Percentiles rank a stretch among this genome's conserved stretches.
Conservation (phyloP, 2,888 invertebrate species). For the Drosophila suboccidentalis region DNA sequence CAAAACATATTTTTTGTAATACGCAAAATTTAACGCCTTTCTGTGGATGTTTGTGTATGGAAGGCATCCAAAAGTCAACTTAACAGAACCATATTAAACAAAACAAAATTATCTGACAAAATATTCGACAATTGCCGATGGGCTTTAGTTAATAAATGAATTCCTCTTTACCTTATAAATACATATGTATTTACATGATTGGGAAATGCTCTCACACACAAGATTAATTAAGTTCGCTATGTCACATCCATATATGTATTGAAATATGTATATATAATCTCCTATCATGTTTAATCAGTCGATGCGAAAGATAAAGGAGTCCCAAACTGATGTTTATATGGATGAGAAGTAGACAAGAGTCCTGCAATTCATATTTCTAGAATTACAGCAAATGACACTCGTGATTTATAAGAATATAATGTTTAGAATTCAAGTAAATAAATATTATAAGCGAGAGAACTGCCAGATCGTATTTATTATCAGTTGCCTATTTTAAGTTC, state of each 20-base stretch:
- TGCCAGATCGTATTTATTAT: constrained; percentile 10
- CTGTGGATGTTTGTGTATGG: constrained; percentile 21
- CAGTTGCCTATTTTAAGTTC: neutral
- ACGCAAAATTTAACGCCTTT: constrained; percentile 32
- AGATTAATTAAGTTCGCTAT: constrained; percentile 31
- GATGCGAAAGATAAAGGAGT: neutral
- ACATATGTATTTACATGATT: constrained; percentile 2
- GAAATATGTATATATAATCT: neutral
- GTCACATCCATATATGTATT: constrained; percentile 17
- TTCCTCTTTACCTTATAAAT: constrained; percentile 32
- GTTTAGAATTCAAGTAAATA: constrained; percentile 27
- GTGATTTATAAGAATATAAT: constrained; percentile 13
- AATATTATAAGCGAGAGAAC: constrained; percentile 17
- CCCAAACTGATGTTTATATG: neutral
- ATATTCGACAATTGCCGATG: constrained; percentile 20
- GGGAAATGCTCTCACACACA: constrained; percentile 10
- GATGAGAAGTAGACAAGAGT: neutral
- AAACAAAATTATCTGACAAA: constrained; percentile 19
- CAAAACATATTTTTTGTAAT: constrained; percentile 53
- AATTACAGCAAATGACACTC: constrained; percentile 5
- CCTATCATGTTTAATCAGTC: neutral
- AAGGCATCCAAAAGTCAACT: constrained; percentile 11
- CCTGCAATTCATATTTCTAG: constrained; percentile 2
- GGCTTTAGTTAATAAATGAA: constrained; percentile 28
- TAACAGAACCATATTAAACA: constrained; percentile 7